Conservation (phyloP, 2,113 vertebrate species). For the Muntiacus reevesi region DNA sequence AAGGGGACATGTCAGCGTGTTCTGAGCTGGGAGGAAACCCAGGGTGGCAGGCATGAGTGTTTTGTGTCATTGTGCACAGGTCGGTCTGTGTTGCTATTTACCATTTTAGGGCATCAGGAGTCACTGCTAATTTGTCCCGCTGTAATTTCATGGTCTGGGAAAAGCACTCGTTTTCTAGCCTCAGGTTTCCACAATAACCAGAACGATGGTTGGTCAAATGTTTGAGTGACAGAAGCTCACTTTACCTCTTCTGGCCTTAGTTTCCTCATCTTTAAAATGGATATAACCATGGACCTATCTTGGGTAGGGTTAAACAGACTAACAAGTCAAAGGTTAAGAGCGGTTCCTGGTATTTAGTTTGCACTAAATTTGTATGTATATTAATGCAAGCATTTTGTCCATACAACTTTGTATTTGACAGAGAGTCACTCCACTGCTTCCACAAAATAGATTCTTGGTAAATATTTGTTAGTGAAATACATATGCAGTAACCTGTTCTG, state of each 20-base stretch:
- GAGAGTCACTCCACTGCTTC: background rate
- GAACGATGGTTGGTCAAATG: background rate
- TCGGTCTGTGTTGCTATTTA: background rate
- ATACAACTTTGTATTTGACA: background rate
- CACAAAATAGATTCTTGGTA: background rate
- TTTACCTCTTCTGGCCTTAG: background rate
- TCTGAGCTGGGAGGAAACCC: background rate
- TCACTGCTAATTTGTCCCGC: background rate
- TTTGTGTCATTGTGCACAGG: background rate
- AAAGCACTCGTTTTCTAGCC: background rate
- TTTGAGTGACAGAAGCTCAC: background rate
- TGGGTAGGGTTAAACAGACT: background rate
- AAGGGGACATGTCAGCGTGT: too few species aligned
- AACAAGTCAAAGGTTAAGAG: background rate
- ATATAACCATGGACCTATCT: background rate
- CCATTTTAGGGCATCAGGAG: background rate
- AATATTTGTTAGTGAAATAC: background rate
- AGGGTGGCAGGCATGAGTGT: background rate
- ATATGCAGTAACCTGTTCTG: background rate
- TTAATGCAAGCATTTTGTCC: background rate
- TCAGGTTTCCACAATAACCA: background rate
- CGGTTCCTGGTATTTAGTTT: background rate
- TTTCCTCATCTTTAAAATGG: constrained; percentile 31
- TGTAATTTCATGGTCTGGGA: background rate
- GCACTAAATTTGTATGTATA: background rate